These are phyloP conservation scores for Prunella fulvescens DNA, from an alignment of 2,113 vertebrate species.

Conservation along the genomic window DNA sequence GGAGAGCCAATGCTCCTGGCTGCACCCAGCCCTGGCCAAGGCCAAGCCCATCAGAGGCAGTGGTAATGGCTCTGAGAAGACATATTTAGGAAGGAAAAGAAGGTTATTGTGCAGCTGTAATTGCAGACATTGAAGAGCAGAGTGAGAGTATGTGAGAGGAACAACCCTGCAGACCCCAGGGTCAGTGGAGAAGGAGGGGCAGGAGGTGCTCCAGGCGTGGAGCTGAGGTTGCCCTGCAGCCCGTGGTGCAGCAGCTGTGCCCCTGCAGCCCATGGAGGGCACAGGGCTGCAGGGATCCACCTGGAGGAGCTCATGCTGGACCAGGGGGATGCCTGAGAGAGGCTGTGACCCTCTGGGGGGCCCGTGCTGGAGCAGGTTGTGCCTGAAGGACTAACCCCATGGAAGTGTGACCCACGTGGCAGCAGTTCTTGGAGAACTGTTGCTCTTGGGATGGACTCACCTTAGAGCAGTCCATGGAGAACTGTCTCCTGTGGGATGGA, in stretches of 20 bases:
- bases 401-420: not conserved
- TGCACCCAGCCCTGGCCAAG: not conserved
- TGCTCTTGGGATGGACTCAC: not conserved
- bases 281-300: not conserved
- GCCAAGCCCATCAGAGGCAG: accelerated
- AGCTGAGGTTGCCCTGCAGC: no score
- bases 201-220: accelerated
- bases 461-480: not conserved
- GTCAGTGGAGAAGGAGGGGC: not conserved
- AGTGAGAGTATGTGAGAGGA: not conserved
- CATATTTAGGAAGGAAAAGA: not conserved
- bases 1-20: not conserved
- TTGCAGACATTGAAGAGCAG: not conserved
- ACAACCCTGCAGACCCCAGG: not conserved
- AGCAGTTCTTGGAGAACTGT: not conserved
- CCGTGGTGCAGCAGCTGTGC: not conserved
- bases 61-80: not conserved
- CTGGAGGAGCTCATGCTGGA: not conserved
- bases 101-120: no score
- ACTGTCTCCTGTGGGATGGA: not conserved
- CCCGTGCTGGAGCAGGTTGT: not conserved
- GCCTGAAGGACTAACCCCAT: not conserved
- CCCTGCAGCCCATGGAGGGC: not conserved
- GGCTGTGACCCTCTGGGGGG: not conserved
- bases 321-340: no score